Base-by-base conservation (phyloP, 35 echinoderm and acorn worm species). In the Anneissia japonica region DNA sequence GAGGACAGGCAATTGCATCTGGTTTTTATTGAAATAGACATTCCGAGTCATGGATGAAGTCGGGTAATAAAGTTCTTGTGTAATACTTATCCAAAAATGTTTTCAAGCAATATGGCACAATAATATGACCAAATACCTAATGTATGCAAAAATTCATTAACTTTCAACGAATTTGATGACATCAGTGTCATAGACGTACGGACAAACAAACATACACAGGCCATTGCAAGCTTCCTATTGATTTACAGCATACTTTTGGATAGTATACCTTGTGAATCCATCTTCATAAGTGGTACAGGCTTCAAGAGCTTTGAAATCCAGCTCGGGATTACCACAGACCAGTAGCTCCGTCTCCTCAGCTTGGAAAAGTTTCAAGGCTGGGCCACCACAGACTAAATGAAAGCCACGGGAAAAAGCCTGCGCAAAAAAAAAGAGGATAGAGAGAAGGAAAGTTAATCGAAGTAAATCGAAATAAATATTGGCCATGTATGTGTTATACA, bases 381-480 rank as follows among this genome's bases (percentile, higher is more conserved):
- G 86, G 16, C 95, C 95, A 21, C 95, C 95, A 81, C 95, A 98
- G 0, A 98, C 92, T 17, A 82, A 86, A 40, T 93, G 91, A 76
- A 98, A 98, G 14, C 95, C 95, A 46, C 77, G 84, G 0, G 95
- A 89, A 87, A 98, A 98, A 30, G 95, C 95, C 86, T 98, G 84
- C 36, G 36, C 7, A 31, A 36, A 81, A 74, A 85, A 40, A 83
- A 39, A 82, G 4, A 30, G 0, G 10, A 35, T 26, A 80, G 34
- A 36, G 6, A 80, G 26, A n/a, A n/a, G n/a, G n/a, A n/a, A n/a
- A n/a, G n/a, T n/a, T n/a, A n/a, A n/a, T n/a, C n/a, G 51, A 64
- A 12, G n/a, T n/a, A 64, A 64, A 64, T 64, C 51, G 12, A 12
- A 64, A 64, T 13, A 13, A 64, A 64, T 64, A 12, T n/a, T 13